These are phyloP conservation scores for Champsocephalus gunnari DNA, from an alignment of 2,797 vertebrate species.

Conservation along the genomic window DNA sequence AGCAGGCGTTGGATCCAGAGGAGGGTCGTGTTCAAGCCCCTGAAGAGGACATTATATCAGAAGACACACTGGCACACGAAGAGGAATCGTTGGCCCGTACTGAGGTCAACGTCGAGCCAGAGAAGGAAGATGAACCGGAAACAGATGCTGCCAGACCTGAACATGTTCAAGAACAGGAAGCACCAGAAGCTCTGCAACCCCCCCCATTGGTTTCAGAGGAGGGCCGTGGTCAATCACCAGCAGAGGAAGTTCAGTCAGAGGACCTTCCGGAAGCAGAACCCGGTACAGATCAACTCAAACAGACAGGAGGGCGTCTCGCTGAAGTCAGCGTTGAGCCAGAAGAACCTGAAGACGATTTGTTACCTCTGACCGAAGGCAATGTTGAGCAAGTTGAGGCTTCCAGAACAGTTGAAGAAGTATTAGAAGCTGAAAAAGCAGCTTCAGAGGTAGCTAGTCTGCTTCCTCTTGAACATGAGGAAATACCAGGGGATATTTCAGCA, in stretches of 20 bases:
- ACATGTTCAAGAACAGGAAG: not conserved
- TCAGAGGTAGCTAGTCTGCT: not conserved
- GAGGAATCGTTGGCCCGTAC: not conserved
- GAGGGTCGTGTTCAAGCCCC: not conserved
- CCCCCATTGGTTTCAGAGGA: conserved; percentile 24
- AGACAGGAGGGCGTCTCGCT: not conserved
- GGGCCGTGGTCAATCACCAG: conserved; percentile 17
- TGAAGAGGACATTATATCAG: conserved; percentile 28
- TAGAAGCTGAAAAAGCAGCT: conserved; percentile 31
- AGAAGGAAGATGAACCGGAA: conserved; percentile 9
- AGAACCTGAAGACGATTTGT: conserved; percentile 5
- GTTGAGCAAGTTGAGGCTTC: not conserved
- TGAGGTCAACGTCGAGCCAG: not conserved
- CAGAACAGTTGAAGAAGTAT: conserved; percentile 14
- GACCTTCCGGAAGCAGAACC: conserved; percentile 2
- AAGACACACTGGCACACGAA: not conserved
- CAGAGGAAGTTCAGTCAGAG: conserved; percentile 9
- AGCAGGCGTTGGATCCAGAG: conserved; percentile 28
- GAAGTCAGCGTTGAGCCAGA: not conserved
- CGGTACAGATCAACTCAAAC: conserved; percentile 31
- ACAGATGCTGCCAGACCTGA: not conserved
- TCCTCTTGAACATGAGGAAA: conserved; percentile 18
- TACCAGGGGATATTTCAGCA: not conserved
- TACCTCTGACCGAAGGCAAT: not conserved
- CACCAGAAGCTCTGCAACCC: conserved; percentile 21